A percentile compares a stretch with the other conserved stretches of the same genome.
Conservation (phyloP, 2,888 invertebrate genomes). For the Oscheius onirici region DNA sequence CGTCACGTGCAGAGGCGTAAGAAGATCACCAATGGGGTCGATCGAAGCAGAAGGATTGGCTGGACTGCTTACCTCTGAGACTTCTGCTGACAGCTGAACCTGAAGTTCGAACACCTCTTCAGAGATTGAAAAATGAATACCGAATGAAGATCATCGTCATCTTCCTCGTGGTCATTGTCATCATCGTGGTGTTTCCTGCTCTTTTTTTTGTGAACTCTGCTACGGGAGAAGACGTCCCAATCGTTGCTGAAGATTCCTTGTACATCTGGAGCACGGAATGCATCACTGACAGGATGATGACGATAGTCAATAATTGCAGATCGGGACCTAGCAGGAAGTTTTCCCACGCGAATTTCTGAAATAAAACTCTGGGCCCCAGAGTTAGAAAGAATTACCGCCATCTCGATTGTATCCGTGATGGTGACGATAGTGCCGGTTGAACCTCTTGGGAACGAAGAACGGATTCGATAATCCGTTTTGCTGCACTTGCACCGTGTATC, state of each 20-base stretch:
- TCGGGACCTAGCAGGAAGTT: background rate
- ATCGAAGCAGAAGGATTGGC: background rate
- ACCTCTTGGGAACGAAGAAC: background rate
- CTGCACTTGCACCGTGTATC: no score
- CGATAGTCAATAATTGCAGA: background rate
- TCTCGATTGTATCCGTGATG: background rate
- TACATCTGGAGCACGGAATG: constrained; percentile 1
- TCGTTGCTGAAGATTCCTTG: constrained; percentile 2
- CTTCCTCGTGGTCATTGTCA: background rate
- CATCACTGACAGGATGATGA: background rate
- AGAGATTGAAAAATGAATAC: background rate
- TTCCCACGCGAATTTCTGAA: constrained; percentile 5
- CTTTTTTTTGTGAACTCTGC: constrained; percentile 16
- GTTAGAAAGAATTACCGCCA: background rate
- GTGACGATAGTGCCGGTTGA: background rate
- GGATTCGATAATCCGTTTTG: background rate
- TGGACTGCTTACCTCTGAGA: no score
- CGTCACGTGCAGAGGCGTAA: background rate
- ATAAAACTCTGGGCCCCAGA: background rate
- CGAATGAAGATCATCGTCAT: background rate
- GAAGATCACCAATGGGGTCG: background rate
- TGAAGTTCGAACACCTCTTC: background rate
- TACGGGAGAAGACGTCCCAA: constrained; percentile 22
- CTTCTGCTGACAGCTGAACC: no score
- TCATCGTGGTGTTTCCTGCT: no score